Percentiles rank a stretch among this genome's conserved stretches.
Evolutionary conservation across 2,888 invertebrate species (phyloP).

Genomic region (Ochropacha duplaris): DNA sequence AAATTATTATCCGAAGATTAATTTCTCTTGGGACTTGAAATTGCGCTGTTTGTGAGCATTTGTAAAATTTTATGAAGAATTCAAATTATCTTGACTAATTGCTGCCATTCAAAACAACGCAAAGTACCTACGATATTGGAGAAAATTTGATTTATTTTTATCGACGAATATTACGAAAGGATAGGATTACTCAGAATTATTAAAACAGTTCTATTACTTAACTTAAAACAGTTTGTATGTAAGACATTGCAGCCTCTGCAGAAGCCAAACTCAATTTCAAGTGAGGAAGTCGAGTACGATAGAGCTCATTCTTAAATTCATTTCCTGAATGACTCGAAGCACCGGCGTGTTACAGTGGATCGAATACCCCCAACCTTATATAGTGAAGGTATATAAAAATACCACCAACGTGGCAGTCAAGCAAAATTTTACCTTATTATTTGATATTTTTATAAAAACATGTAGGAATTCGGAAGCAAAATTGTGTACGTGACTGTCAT

Average conservation of each 20-base stretch:
- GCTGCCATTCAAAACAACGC: neutral
- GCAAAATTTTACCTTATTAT: neutral
- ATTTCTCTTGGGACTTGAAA: constrained; percentile 17
- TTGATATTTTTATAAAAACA: neutral
- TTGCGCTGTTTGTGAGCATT: constrained; percentile 7
- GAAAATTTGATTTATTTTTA: neutral
- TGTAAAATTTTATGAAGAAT: constrained; percentile 1
- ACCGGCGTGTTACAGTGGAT: constrained; percentile 27
- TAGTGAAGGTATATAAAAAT: constrained; percentile 1
- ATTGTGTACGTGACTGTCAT: neutral
- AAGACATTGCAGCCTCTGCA: neutral
- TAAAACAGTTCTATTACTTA: too few relatives aligned
- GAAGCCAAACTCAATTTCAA: constrained; percentile 3
- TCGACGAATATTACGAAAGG: too few relatives aligned
- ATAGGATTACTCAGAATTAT: too few relatives aligned
- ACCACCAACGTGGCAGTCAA: neutral
- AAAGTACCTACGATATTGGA: neutral
- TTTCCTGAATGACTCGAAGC: constrained; percentile 40
- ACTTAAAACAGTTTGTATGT: too few relatives aligned
- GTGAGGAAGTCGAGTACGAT: constrained; percentile 14
- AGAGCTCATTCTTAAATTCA: constrained; percentile 43
- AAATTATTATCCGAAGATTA: constrained; percentile 23
- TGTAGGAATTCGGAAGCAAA: neutral
- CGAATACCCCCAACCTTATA: constrained; percentile 23
- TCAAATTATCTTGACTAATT: neutral